A percentile compares a stretch with the other conserved stretches of the same genome.
phyloP scores from a whole-genome alignment of 2,888 invertebrate genomes.

The Acleris holmiana region DNA sequence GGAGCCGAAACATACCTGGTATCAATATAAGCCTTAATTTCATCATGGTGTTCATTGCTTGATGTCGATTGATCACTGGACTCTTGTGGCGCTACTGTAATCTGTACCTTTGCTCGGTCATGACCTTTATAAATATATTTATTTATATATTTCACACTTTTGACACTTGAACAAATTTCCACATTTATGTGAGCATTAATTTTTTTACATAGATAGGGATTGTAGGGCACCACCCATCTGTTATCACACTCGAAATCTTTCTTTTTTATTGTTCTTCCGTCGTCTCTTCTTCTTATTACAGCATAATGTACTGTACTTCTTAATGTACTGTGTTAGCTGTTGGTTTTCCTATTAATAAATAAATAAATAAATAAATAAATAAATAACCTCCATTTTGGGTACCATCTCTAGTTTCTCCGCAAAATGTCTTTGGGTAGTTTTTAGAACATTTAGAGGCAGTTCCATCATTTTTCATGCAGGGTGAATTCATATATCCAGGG shows the following conservation, averaged over 20 bases:
- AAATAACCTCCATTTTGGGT: slow-evolving; percentile 45
- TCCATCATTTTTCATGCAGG: slow-evolving; percentile 34
- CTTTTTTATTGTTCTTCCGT: slow-evolving; percentile 39
- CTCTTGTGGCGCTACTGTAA: slow-evolving; percentile 35
- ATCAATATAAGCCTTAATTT: slow-evolving; percentile 42
- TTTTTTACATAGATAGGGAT: slow-evolving; percentile 48
- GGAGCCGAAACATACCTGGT: slow-evolving; percentile 43
- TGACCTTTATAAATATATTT: neutral
- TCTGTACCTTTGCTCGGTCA: slow-evolving; percentile 38
- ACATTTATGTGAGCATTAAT: slow-evolving; percentile 62
- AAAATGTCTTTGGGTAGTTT: slow-evolving; percentile 43
- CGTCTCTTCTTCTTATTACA: slow-evolving; percentile 45
- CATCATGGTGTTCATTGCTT: slow-evolving; percentile 38
- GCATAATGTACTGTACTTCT: too few species aligned
- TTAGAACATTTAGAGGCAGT: slow-evolving; percentile 37
- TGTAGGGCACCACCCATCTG: slow-evolving; percentile 58
- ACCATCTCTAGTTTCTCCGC: slow-evolving; percentile 42
- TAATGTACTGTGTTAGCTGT: too few species aligned
- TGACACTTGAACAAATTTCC: slow-evolving; percentile 45
- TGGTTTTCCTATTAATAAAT: too few species aligned
- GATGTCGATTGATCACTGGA: slow-evolving; percentile 35
- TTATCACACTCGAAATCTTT: slow-evolving; percentile 47
- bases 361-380: too few species aligned
- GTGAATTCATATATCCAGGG: slow-evolving; percentile 34
- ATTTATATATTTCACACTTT: slow-evolving; percentile 41